phyloP scores from a whole-genome alignment of 2,888 invertebrate species.

The Serripes groenlandicus region DNA sequence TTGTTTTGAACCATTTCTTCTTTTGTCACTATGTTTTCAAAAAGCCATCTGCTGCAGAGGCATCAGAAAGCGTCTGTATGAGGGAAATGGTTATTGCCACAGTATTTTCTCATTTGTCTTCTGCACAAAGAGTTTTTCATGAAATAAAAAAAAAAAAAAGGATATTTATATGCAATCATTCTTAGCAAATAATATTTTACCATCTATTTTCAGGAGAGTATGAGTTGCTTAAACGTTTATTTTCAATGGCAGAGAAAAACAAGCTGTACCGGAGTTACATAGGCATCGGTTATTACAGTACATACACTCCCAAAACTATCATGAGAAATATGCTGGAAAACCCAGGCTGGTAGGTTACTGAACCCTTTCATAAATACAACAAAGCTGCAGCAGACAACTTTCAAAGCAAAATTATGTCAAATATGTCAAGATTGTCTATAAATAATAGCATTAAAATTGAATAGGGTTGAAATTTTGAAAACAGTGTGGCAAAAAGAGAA shows the following conservation, averaged over 20 bases:
- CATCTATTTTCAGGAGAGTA: slow-evolving; percentile 93
- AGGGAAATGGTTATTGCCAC: too few relatives aligned
- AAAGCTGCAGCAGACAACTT: too few relatives aligned
- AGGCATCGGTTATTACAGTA: slow-evolving; percentile 99
- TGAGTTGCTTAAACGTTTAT: slow-evolving; percentile 90
- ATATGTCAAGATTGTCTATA: too few relatives aligned
- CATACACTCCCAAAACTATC: slow-evolving; percentile 97
- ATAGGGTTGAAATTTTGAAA: background rate
- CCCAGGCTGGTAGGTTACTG: slow-evolving; percentile 94
- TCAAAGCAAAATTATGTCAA: too few relatives aligned
- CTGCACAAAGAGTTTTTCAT: too few relatives aligned
- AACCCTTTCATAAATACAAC: too few relatives aligned
- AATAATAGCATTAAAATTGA: background rate
- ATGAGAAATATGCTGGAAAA: slow-evolving; percentile 99
- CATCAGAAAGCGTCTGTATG: too few relatives aligned
- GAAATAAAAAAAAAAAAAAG: too few relatives aligned
- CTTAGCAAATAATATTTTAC: too few relatives aligned
- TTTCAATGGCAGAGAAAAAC: slow-evolving; percentile 90
- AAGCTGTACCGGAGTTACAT: slow-evolving; percentile 98
- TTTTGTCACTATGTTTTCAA: background rate
- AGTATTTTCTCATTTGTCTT: too few relatives aligned
- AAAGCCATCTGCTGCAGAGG: too few relatives aligned
- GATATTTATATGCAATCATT: too few relatives aligned
- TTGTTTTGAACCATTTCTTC: background rate
- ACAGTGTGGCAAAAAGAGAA: background rate